Base-by-base conservation (phyloP, 2,888 invertebrate species). In the Ichneumoninae sp. region DNA sequence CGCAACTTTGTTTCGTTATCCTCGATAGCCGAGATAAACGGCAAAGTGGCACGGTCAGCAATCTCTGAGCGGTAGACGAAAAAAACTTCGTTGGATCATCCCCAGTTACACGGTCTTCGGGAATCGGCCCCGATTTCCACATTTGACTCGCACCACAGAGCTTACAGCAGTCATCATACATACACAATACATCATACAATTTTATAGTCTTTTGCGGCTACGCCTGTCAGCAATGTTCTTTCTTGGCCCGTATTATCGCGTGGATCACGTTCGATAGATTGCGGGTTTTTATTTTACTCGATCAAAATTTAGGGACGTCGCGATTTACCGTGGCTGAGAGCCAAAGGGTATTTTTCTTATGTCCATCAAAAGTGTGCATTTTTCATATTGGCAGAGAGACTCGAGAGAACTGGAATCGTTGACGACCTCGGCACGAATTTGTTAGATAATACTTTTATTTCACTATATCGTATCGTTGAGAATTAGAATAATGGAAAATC, bases 131-230 rank as follows among this genome's bases (percentile, higher is more conserved):
- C 54, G 54, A 54, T 47, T 36, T 26, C 36, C 19, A 26, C 47
- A 26, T 65, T 50, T 65, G 69, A 83, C 75, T 82, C 78, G 77
- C 72, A 74, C 81, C 86, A 82, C 85, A 84, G 78, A 78, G 69
- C 57, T 83, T 80, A 85, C 84, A 86, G 86, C 80, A 84, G 82
- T 72, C 82, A 80, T 88, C 86, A 83, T 82, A 85, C 86, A 87
- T 86, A 87, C 84, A 82, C 84, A 82, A 82, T 86, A 87, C 86
- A 86, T 86, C 79, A 78, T 88, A 88, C 86, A 84, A 82, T 83
- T 88, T 82, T 86, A 86, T 86, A 83, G 86, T 88, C 85, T 68
- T 88, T 88, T 85, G 83, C 68, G 74, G 70, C 85, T 83, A 86
- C 82, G 85, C 84, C 85, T 82, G 86, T 86, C 82, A 85, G 81